Evolutionary conservation across 2,888 invertebrate species (phyloP), one percentile per base, ranked within the genome.

Genomic region (Deladenus siricidicola): DNA sequence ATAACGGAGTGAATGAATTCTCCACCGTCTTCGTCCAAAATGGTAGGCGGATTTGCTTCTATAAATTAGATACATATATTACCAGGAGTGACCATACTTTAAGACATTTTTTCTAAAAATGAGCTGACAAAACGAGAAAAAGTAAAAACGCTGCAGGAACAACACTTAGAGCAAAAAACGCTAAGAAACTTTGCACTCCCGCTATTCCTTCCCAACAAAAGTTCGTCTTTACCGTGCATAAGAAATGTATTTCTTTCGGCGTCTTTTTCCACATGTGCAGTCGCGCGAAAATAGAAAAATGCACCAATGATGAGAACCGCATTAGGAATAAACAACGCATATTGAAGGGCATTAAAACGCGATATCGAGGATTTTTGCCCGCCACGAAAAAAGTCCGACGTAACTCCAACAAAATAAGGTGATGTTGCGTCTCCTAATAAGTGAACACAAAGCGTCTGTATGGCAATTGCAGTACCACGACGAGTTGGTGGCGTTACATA

Each of bases 401-500:
- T 42, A 3, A 66, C 48, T 44, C 99, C 98, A 70, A 99, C 87
- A 70, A 99, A 80, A 68, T 92, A 98, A 0, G 99, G 98, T 83
- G 94, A 94, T 48, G 92, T 90, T 56, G 98, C 98, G 83, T 99
- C 98, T 17, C 57, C 50, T 14, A 49, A 14, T 10, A 56, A 47
- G 19, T 56, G 49, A 8, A 39, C 55, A 72, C 93, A 84, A 51
- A 98, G 84, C 76, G 98, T 92, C 83, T 99, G 96, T 79, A 94
- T 88, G 57, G 98, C 93, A 83, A 92, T 92, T 4, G 98, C 98
- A 4, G 92, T 89, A 2, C 94, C 90, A 74, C 98, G 84, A 76
- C 96, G 85, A 23, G 90, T 90, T 4, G 98, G 98, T 69, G 93
- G 84, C 19, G 98, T 90, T 53, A 93, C 90, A 82, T 96, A 96